Evolutionary conservation across 2,888 invertebrate genomes (phyloP), one percentile per base, ranked within the genome.

Genomic region (Protonemura montana): DNA sequence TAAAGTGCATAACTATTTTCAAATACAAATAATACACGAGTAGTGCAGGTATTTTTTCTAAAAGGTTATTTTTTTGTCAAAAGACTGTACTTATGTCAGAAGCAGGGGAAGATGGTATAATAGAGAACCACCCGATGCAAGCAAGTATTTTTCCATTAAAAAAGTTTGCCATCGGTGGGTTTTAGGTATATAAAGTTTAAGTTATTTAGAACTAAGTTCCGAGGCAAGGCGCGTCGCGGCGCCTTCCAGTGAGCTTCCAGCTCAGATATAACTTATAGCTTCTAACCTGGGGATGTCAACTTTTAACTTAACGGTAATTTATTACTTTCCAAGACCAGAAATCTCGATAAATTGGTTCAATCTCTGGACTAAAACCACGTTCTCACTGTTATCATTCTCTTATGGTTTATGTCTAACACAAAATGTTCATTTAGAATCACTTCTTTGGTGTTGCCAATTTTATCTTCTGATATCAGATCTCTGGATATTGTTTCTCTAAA

Each of bases 71-170:
- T 35, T 35, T 35, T 35, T 35, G 35, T 35, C 35, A 35, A 35
- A 35, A 35, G 35, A 35, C 35, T 35, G 35, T 35, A 35, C 35
- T 35, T 35, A 35, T 35, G 35, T 10, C 35, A 35, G 5, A 35
- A 35, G 35, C 35, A 35, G 35, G 3, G 35, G 35, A 35, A 35
- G 3, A 35, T 35, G 10, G 10, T 35, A 59, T 3, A 13, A 13
- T 7, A 59, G 59, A 13, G 16, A 10, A 10, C 59, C 59, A 59
- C 59, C 59, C 16, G 35, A 35, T 35, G 35, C 35, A 59, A 59
- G 16, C 59, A 59, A 59, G 59, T 59, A 59, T 59, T 59, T 59
- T 59, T 59, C 59, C 59, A 59, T 59, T 59, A 59, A 59, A 59
- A 59, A 59, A 59, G 59, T 59, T 59, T 59, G 59, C 59, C 59